A percentile compares a stretch with the other conserved stretches of the same genome.
Evolutionary conservation across 2,888 invertebrate genomes (phyloP).

Genomic region (Stenodera caucasica): DNA sequence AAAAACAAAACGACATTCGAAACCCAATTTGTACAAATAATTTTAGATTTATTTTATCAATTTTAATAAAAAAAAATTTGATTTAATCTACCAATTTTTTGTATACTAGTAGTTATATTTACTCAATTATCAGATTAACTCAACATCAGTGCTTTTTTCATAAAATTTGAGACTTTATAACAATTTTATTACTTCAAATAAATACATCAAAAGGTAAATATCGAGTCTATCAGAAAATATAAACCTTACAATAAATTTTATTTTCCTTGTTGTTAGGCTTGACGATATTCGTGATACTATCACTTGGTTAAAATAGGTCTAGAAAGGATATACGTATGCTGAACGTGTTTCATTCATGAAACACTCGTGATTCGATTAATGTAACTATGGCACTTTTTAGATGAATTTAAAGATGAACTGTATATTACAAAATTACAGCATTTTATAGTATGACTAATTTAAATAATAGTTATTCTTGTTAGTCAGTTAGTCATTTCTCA

Average conservation of each 20-base stretch:
- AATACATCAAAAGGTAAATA: slow-evolving; percentile 5
- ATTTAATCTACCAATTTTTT: neutral
- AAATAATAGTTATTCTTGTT: neutral
- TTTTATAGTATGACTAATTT: slow-evolving; percentile 4
- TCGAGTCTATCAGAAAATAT: neutral
- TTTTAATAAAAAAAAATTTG: neutral
- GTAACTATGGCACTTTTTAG: neutral
- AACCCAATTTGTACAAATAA: neutral
- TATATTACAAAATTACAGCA: neutral
- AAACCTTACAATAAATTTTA: neutral
- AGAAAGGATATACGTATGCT: neutral
- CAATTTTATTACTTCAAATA: slow-evolving; percentile 4
- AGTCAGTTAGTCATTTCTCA: slow-evolving; percentile 7
- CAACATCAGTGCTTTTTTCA: neutral
- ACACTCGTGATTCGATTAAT: too few relatives aligned
- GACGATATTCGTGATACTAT: slow-evolving; percentile 3
- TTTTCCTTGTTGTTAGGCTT: neutral
- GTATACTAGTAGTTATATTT: too few relatives aligned
- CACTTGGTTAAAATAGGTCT: neutral
- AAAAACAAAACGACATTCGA: neutral
- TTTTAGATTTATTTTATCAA: neutral
- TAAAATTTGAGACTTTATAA: neutral
- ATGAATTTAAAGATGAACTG: slow-evolving; percentile 1
- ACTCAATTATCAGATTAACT: neutral
- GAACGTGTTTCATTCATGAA: too few relatives aligned